phyloP scores from a whole-genome alignment of 2,113 vertebrate genomes.

The Oncorhynchus masou region DNA sequence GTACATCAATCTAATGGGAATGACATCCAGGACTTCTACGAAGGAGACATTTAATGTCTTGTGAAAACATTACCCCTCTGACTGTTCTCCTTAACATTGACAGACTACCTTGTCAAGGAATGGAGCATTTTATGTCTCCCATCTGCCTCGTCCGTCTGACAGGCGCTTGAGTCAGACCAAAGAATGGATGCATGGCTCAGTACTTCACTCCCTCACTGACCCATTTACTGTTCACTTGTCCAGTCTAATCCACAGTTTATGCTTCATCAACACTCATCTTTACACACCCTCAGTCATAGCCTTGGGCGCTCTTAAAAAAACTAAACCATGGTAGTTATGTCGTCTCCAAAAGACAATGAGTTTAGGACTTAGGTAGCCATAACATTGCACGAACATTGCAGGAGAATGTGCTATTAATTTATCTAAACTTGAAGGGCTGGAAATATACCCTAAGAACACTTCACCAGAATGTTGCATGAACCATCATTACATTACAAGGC shows the following conservation, averaged over 20 bases:
- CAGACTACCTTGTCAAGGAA: slow-evolving; percentile 71
- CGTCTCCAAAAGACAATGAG: background rate
- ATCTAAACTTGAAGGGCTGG: background rate
- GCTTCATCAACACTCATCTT: slow-evolving; percentile 1
- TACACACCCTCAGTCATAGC: background rate
- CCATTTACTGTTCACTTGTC: slow-evolving; percentile 59
- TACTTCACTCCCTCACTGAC: slow-evolving; percentile 40
- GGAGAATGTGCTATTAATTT: background rate
- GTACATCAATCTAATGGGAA: slow-evolving; percentile 62
- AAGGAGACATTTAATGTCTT: slow-evolving; percentile 75
- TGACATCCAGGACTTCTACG: slow-evolving; percentile 64
- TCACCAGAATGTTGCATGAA: background rate
- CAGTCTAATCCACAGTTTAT: slow-evolving; percentile 14
- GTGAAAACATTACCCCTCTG: slow-evolving; percentile 73
- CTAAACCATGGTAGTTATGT: background rate
- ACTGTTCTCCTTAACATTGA: slow-evolving; percentile 72
- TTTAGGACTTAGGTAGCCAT: background rate
- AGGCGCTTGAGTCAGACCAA: slow-evolving; percentile 62
- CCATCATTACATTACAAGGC: background rate
- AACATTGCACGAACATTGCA: background rate
- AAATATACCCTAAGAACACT: background rate
- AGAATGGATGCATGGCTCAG: slow-evolving; percentile 47
- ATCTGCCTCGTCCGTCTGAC: slow-evolving; percentile 68
- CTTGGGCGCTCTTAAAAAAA: background rate
- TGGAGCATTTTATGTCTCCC: slow-evolving; percentile 65